Evolutionary conservation across 2,113 vertebrate species (phyloP).

Genomic region (Helogale parvula): DNA sequence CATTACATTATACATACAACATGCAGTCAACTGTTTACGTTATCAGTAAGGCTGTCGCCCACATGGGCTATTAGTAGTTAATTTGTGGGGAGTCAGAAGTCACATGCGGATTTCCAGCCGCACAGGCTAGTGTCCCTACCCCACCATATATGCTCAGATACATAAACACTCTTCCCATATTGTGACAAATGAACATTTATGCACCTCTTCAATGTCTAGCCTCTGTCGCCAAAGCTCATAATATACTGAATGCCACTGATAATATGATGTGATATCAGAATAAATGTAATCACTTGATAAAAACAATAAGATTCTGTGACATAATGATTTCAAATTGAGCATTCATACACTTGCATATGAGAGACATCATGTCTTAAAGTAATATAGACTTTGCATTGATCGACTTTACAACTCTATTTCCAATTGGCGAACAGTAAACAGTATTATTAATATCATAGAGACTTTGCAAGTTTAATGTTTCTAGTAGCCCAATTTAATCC

Average conservation of each 20-base stretch:
- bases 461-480: not conserved
- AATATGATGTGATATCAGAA: not conserved
- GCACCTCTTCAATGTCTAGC: not conserved
- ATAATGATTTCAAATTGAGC: not conserved
- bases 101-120: not conserved
- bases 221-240: not conserved
- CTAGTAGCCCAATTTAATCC: not conserved
- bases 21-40: not conserved
- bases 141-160: not conserved
- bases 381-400: not conserved
- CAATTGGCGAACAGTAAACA: not conserved
- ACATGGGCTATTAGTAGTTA: not conserved
- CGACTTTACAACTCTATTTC: constrained; percentile 24
- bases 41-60: not conserved
- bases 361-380: not conserved
- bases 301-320: not conserved
- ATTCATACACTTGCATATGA: not conserved
- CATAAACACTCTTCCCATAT: not conserved
- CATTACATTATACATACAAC: not conserved
- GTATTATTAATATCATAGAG: constrained; percentile 32
- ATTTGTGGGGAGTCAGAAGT: not conserved
- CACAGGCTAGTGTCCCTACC: not conserved
- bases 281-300: not conserved
- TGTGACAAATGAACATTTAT: not conserved
- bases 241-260: not conserved